Base-by-base conservation (phyloP, 2,888 invertebrate genomes). In the Trichogramma dendrolimi region DNA sequence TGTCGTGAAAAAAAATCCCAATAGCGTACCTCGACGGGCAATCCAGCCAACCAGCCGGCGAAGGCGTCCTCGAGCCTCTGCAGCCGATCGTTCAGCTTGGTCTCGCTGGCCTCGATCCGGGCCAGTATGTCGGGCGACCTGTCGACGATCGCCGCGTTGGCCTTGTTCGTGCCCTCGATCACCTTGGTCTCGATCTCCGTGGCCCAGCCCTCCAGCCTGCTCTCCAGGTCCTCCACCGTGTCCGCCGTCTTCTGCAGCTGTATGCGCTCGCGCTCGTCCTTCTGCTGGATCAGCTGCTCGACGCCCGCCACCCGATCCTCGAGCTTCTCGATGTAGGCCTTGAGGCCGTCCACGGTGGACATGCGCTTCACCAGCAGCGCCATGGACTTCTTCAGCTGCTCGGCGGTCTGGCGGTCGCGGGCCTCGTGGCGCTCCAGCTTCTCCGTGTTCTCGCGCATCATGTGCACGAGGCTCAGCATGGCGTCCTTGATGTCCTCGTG, bases 381-480 rank as follows among this genome's bases (percentile, higher is more conserved):
- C 64, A 94, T 79, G 55, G 87, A 86, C 75, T 88, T 89, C 80
- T 92, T 92, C 57, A 92, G 74, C 68, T 90, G 85, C 61, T 93
- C 92, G 0, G 91, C 92, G 38, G 92, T 80, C 0, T 87, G 86
- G 67, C 90, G 84, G 77, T 93, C 92, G 8, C 94, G 82, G 70
- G 85, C 87, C 76, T 94, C 93, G 77, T 94, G 93, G 11, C 93
- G 82, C 73, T 93, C 92, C 65, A 94, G 77, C 80, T 92, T 93
- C 73, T 90, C 91, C 67, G 91, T 91, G 56, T 90, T 85, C 47
- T 86, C 84, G 51, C 91, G 85, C 76, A 92, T 88, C 77, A 91
- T 89, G 73, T 90, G 89, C 7, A 91, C 88, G 62, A 93, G 80
- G 27, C 91, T 90, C 66, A 92, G 78, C 75, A 94, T 86, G 0